These are phyloP conservation scores for Distichodus sexfasciatus DNA, from an alignment of 2,797 vertebrate species.

Conservation along the genomic window DNA sequence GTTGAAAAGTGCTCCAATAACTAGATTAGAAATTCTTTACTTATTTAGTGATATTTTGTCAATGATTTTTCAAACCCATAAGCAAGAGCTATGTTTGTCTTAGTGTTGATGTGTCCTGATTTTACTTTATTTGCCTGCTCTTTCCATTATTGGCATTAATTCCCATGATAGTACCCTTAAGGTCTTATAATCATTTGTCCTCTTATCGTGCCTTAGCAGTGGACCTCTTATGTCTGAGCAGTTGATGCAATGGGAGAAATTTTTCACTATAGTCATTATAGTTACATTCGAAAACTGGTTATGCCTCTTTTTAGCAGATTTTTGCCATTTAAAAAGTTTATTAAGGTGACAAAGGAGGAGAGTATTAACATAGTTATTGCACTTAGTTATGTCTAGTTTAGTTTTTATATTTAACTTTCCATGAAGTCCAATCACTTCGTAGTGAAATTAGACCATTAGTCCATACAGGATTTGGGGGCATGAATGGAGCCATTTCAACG, in stretches of 20 bases:
- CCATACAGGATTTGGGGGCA: too few species aligned
- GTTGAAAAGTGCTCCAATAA: slow-evolving; percentile 13
- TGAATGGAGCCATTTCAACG: too few species aligned
- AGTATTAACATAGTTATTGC: background rate
- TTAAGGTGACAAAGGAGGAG: too few species aligned
- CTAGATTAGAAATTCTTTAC: slow-evolving; percentile 8
- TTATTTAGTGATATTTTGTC: slow-evolving; percentile 8
- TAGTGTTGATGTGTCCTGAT: too few species aligned
- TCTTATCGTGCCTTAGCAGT: background rate
- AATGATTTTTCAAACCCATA: slow-evolving; percentile 30
- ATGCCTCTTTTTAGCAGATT: too few species aligned
- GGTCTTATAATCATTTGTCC: background rate
- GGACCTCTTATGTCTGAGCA: too few species aligned
- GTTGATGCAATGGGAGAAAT: too few species aligned
- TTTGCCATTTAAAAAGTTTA: too few species aligned
- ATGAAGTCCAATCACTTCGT: too few species aligned
- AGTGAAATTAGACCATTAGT: too few species aligned
- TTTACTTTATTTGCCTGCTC: background rate
- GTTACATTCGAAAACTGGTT: too few species aligned
- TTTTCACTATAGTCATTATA: too few species aligned
- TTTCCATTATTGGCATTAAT: background rate
- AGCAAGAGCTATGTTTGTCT: background rate
- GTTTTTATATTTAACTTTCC: background rate
- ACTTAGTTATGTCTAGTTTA: background rate
- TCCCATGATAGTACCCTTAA: background rate